These are phyloP conservation scores for Galleria mellonella DNA, from an alignment of 1,140 invertebrate genomes.

Conservation along the genomic window DNA sequence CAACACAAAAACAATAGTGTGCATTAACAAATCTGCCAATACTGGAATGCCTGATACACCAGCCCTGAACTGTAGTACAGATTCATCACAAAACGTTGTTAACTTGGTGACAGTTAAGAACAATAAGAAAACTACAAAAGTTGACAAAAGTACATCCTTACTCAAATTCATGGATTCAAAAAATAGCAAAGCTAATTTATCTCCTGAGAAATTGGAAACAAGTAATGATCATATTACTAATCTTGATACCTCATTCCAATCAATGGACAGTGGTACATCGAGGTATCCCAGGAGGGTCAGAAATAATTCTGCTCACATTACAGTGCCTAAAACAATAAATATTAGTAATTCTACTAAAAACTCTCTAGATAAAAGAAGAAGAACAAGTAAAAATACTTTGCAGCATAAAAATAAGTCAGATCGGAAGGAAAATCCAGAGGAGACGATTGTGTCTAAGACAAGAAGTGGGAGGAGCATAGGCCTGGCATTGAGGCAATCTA, in stretches of 20 bases:
- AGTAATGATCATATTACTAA: conserved; percentile 6
- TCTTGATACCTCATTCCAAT: conserved; percentile 42
- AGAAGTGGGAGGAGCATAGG: conserved; percentile 44
- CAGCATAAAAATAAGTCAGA: conserved; percentile 27
- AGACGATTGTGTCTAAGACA: conserved; percentile 34
- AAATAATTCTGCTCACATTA: conserved; percentile 16
- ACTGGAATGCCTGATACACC: conserved; percentile 21
- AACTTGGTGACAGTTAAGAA: conserved; percentile 45
- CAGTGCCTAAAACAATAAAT: conserved; percentile 8
- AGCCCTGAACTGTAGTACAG: conserved; percentile 44
- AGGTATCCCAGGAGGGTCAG: conserved; percentile 49
- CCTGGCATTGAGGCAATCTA: conserved; percentile 21
- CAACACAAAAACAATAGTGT: conserved; percentile 33
- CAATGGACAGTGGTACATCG: conserved; percentile 37
- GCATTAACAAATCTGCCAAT: conserved; percentile 49
- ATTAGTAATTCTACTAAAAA: conserved; percentile 2
- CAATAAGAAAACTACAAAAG: conserved; percentile 26
- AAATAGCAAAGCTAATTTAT: conserved; percentile 1
- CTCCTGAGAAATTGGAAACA: conserved; percentile 2
- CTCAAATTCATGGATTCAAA: conserved; percentile 44
- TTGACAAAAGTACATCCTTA: conserved; percentile 43
- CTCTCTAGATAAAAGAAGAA: conserved; percentile 16
- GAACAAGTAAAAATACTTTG: conserved; percentile 15
- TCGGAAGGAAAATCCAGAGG: conserved; percentile 41
- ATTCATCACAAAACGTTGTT: conserved; percentile 54